Conservation (phyloP, 2,888 invertebrate species). For the Trissoscelio sp. region DNA sequence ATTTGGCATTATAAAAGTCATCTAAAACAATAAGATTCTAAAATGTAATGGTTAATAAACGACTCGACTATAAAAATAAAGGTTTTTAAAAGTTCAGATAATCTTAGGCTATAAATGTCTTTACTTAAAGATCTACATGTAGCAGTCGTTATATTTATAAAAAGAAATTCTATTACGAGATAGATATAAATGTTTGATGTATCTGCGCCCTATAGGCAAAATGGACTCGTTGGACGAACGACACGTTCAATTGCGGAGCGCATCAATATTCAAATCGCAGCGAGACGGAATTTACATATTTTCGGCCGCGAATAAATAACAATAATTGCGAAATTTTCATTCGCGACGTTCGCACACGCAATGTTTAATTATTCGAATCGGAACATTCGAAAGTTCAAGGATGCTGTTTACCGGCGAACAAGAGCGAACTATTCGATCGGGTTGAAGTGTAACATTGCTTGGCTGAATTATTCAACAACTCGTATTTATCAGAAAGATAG, state of each 20-base stretch:
- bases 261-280: constrained; percentile 36
- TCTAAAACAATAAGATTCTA: no score
- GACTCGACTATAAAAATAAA: no score
- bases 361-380: constrained; percentile 29
- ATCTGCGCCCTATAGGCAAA: constrained; percentile 5
- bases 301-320: constrained; percentile 25
- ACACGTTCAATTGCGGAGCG: constrained; percentile 21
- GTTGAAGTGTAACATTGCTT: constrained; percentile 75
- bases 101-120: no score
- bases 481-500: constrained; percentile 82
- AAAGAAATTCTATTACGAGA: constrained; percentile 6
- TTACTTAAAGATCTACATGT: no score
- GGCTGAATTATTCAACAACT: constrained; percentile 80
- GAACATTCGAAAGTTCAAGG: constrained; percentile 54
- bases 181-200: constrained; percentile 24
- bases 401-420: constrained; percentile 34
- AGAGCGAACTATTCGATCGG: constrained; percentile 69
- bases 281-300: constrained; percentile 2
- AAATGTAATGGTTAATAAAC: no score
- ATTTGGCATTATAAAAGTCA: no score
- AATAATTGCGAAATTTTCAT: constrained; percentile 4
- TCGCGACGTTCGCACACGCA: background rate
- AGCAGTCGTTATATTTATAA: constrained; percentile 20
- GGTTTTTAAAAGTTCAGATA: no score
- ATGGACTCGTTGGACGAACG: constrained; percentile 28